Base-by-base conservation (phyloP, 2,113 vertebrate species). In the Psilopsiagon aurifrons region DNA sequence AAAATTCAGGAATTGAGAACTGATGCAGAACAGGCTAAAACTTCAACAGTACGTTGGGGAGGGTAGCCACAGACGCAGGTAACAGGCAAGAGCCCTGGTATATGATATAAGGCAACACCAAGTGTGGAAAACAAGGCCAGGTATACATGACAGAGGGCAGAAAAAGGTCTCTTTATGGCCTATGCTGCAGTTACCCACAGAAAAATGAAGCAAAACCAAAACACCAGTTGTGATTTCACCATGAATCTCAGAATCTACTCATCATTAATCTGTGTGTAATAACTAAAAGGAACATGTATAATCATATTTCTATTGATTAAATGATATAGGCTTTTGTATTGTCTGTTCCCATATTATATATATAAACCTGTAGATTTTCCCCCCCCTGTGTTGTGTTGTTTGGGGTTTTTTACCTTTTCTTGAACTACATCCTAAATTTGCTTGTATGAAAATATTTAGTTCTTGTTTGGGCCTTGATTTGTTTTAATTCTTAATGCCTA, bases 301-400 rank as follows among this genome's bases (percentile, higher is more conserved):
- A 57, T 59, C 5, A 13, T 22, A 15, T 51, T 90, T 79, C 47
- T 69, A 52, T 70, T 55, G 55, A 51, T 13, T 9, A 27, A 20
- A 11, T 76, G 15, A 52, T 2, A 57, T 57, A 70, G 51, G 8
- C 14, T 83, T 86, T 73, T 57, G 6, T 70, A 60, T 43, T 76
- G 27, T 84, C 13, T 66, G 5, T 57, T 88, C 33, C 8, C 3
- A 23, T 31, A 68, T 31, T 44, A 37, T 4, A 1, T 41, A 41
- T 59, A 19, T 71, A 43, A 68, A 66, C 20, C 11, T 43, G 5
- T 14, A 41, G 24, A 41, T 23, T 29, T 46, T 13, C 52, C 23
- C 25, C 9, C 27, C 3, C 0, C 13, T 24, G 14, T 20, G 1
- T 49, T 51, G 10, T 52, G 4, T 19, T 49, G 4, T 35, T 25